Base-by-base conservation (phyloP, 2,113 vertebrate species). In the Sander lucioperca region DNA sequence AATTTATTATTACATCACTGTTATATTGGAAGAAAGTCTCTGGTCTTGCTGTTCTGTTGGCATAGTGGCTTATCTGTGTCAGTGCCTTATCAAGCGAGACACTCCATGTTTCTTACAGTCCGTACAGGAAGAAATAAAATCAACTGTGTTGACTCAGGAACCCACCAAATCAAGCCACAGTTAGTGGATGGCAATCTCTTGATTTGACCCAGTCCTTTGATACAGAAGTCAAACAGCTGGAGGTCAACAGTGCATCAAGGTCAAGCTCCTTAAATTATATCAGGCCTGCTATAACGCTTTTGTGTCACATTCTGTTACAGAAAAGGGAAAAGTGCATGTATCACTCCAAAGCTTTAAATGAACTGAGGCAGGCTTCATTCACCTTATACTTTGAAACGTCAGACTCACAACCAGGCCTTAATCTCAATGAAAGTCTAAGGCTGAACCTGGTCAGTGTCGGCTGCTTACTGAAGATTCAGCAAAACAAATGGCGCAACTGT, bases 41-140 rank as follows among this genome's bases (percentile, higher is more conserved):
- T 73, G 12, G 81, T 78, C 61, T 73, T 63, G 56, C 23, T 18
- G 36, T 83, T 88, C 48, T 86, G 18, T 86, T 72, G 84, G 66
- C 73, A 76, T 74, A 90, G 79, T 79, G 74, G 77, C 80, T 91
- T 86, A 83, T 92, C 79, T 91, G 85, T 92, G 89, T 94, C 92
- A 93, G 95, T 96, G 95, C 95, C 95, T 96, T 96, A 95, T 92
- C 80, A 85, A 91, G 76, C 59, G 45, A 92, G 88, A 93, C 87
- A 90, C 86, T 87, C 63, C 39, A 83, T 78, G 75, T 88, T 91
- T 88, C 70, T 83, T 70, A 86, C 63, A 84, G 66, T 87, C 70
- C 39, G 27, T 67, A 89, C 70, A 87, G 70, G 65, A 84, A 82
- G 56, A 76, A 58, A 85, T 16, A 53, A 69, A 79, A 79, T 56